Percentiles rank a stretch among this genome's conserved stretches.
Evolutionary conservation across 2,113 vertebrate genomes (phyloP).

Genomic region (Pomatostomus ruficeps): DNA sequence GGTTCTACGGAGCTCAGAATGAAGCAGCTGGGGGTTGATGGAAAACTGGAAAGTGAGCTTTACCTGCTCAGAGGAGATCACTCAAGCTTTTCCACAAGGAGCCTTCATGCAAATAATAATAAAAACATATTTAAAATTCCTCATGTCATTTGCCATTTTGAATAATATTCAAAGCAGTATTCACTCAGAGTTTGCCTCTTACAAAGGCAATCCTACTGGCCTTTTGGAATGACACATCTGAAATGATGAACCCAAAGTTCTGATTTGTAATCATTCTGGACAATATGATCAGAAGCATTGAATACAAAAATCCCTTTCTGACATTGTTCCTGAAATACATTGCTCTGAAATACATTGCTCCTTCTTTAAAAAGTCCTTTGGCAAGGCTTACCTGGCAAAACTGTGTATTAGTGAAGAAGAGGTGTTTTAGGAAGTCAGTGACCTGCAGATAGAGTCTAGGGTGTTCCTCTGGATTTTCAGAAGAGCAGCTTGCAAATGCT

Average conservation of each 20-base stretch:
- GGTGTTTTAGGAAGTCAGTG: constrained; percentile 65
- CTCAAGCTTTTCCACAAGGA: neutral
- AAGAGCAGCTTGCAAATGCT: neutral
- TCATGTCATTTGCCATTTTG: neutral
- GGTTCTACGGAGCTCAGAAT: neutral
- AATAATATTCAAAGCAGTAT: neutral
- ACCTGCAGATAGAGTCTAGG: constrained; percentile 71
- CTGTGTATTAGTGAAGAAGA: constrained; percentile 44
- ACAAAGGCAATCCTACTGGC: neutral
- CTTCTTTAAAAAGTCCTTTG: neutral
- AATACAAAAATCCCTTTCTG: neutral
- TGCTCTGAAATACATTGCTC: neutral
- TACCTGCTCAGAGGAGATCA: neutral
- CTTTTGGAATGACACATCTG: neutral
- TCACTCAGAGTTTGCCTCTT: neutral
- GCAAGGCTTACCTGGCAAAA: constrained; percentile 66
- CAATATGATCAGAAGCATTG: neutral
- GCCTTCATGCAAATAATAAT: neutral
- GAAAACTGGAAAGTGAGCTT: neutral
- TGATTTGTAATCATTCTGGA: neutral
- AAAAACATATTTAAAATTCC: neutral
- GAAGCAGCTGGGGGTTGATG: neutral
- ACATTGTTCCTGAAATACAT: neutral
- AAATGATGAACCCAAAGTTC: neutral
- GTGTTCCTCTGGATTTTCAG: constrained; percentile 60